These are phyloP conservation scores for Apeira syringaria DNA, from an alignment of 2,888 invertebrate genomes.

Conservation along the genomic window DNA sequence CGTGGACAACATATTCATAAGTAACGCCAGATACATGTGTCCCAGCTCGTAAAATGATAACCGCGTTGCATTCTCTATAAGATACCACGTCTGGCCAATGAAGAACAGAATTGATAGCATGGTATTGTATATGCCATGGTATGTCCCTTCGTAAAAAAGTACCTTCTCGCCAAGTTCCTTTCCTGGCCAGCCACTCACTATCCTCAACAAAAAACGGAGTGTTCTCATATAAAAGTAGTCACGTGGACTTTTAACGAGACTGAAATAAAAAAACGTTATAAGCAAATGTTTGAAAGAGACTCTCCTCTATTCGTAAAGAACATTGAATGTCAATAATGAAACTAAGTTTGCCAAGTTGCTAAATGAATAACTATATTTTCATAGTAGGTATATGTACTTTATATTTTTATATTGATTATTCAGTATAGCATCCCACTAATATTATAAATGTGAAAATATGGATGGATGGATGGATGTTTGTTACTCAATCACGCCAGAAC, in stretches of 20 bases:
- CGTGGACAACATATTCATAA: conserved; percentile 30
- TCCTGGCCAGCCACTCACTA: conserved; percentile 39
- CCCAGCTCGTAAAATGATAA: conserved; percentile 32
- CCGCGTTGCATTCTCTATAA: conserved; percentile 20
- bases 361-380: too few species aligned
- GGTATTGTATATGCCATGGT: conserved; percentile 24
- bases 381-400: too few species aligned
- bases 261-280: too few species aligned
- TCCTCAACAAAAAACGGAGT: conserved; percentile 27
- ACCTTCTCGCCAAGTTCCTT: conserved; percentile 31
- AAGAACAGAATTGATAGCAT: conserved; percentile 27
- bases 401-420: too few species aligned
- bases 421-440: too few species aligned
- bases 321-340: too few species aligned
- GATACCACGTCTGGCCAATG: conserved; percentile 22
- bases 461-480: too few species aligned
- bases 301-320: too few species aligned
- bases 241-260: conserved; percentile 27
- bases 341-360: too few species aligned
- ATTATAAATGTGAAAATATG: too few species aligned
- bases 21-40: conserved; percentile 31
- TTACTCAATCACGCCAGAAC: too few species aligned
- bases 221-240: conserved; percentile 34
- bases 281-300: too few species aligned
- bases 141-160: conserved; percentile 18